Percentiles rank a stretch among this genome's conserved stretches.
These are phyloP conservation scores for Crax fasciolata DNA, from an alignment of 2,797 vertebrate genomes.

Conservation along the genomic window DNA sequence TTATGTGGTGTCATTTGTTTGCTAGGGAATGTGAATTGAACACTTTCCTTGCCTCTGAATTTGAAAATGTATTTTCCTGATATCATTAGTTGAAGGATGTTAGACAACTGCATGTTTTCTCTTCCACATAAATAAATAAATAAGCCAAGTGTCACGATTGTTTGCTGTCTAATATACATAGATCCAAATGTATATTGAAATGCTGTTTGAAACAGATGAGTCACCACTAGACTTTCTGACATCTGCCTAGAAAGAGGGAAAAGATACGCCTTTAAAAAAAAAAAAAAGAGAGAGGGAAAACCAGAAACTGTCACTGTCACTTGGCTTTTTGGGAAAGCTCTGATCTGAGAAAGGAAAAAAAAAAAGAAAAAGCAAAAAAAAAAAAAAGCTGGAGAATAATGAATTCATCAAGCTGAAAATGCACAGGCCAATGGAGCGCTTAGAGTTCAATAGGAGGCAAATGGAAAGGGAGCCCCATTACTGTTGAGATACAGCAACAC, in stretches of 20 bases:
- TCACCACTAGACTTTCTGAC: conserved; percentile 82
- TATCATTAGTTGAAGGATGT: conserved; percentile 69
- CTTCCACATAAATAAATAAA: conserved; percentile 70
- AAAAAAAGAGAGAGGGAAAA: background rate
- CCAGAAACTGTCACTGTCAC: background rate
- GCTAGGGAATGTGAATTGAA: conserved; percentile 60
- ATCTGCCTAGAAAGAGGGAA: background rate
- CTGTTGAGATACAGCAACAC: conserved; percentile 79
- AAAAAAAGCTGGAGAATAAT: conserved; percentile 80
- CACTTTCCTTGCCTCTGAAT: conserved; percentile 83
- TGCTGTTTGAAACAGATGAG: conserved; percentile 83
- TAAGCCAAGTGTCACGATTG: conserved; percentile 27
- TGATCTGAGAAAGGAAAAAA: conserved; percentile 54
- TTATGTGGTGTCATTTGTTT: conserved; percentile 73
- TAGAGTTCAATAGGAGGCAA: conserved; percentile 83
- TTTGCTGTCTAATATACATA: conserved; percentile 42
- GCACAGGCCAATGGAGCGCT: conserved; percentile 84
- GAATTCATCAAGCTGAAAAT: conserved; percentile 88
- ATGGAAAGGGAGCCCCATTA: conserved; percentile 86
- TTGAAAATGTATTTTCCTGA: conserved; percentile 29
- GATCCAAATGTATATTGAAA: conserved; percentile 57
- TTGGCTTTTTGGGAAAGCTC: conserved; percentile 67
- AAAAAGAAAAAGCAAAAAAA: background rate
- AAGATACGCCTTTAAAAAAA: background rate
- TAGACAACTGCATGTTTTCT: conserved; percentile 73